Base-by-base conservation (phyloP, 2,113 vertebrate species). In the Periophthalmodon schlosseri region DNA sequence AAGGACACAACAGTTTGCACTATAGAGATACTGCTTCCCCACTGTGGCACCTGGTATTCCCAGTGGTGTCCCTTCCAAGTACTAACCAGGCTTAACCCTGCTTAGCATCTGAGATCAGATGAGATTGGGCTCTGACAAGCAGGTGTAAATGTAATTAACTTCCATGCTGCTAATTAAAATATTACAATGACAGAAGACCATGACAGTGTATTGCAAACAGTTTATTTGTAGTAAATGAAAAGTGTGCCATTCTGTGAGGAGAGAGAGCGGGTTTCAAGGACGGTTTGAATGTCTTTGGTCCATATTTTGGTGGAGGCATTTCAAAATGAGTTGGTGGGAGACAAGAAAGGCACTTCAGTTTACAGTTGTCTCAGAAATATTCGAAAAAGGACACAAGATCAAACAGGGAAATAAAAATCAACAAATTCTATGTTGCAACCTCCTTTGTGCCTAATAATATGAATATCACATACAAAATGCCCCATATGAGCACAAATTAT, bases 331-430 rank as follows among this genome's bases (percentile, higher is more conserved):
- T 80, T 66, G 65, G 76, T 61, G 82, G 86, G 86, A 84, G 82
- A 92, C 78, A 75, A 93, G 90, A 92, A 87, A 94, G 94, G 94
- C 94, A 94, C 94, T 94, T 94, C 83, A 93, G 92, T 92, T 92
- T 92, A 93, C 91, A 91, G 92, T 90, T 87, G 88, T 93, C 86
- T 93, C 89, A 90, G 84, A 87, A 78, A 79, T 21, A 56, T 77
- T 69, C 73, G 76, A 18, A 28, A 34, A 47, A 68, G 78, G 63
- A 79, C 66, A 75, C 18, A 50, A 33, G 54, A 6, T 80, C 73
- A 77, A 87, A 72, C 66, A 80, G 78, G 91, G 87, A 76, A 87
- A 85, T 72, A 79, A 34, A 33, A 28, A 63, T 61, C 28, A 34
- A 75, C 39, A 10, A 84, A 84, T 74, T 78, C 81, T 23, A 88